Evolutionary conservation across 2,113 vertebrate genomes (phyloP), one percentile per base, ranked within the genome.

Genomic region (Accipiter cooperii): DNA sequence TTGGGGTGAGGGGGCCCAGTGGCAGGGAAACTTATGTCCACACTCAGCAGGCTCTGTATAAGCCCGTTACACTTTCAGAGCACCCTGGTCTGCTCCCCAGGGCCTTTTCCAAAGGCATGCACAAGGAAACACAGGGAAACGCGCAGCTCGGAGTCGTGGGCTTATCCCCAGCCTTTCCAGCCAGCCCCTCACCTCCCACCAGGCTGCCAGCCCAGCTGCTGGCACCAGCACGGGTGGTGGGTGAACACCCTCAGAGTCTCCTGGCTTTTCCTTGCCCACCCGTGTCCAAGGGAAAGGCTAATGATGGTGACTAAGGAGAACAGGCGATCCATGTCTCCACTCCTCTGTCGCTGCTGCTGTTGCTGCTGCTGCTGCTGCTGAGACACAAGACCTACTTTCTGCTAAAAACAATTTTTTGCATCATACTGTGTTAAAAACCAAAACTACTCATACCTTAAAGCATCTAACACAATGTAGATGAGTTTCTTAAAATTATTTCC

Each of bases 11-110:
- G 2, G 3, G 11, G 10, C 10, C 19, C 13, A 66, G 17, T 0
- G 5, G 22, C 51, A 78, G 12, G 5, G 20, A 54, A 61, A 36
- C 1, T 5, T 13, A 44, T 1, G 1, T 5, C 38, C 21, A 7
- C 0, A 0, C 25, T 52, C 88, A 83, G 47, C 24, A 66, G 54
- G 42, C 40, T 84, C 83, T 83, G 5, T 31, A 31, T 33, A 79
- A 95, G 14, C 21, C 38, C 10, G 2, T 36, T 25, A 38, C 40
- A n/a, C 26, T 64, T 73, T 19, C 83, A 47, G n/a, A 85, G 18
- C 21, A 36, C 7, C 8, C 36, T 31, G 64, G 17, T 46, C 40
- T 69, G 40, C 34, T 73, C 40, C 18, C 9, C 15, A 1, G 3
- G 8, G 40, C 22, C 36, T 89, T 74, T 77, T 87, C 33, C 4